Conservation (phyloP, 1,140 invertebrate species). For the Episyrphus balteatus region DNA sequence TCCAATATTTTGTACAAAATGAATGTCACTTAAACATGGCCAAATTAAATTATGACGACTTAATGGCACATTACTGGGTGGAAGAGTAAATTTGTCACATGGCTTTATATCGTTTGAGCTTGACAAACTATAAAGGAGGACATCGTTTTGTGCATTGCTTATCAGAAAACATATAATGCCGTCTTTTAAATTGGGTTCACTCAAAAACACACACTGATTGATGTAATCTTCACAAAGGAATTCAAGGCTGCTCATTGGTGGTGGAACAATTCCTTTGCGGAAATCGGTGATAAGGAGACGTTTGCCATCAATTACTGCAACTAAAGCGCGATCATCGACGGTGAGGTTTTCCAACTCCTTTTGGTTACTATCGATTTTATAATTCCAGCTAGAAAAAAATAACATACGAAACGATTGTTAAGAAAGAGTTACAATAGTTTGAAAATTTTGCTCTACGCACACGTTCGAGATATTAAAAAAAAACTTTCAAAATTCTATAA, state of each 20-base stretch:
- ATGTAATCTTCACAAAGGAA: constrained; percentile 45
- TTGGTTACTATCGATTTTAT: constrained; percentile 40
- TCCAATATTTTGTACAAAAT: no score
- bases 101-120: neutral
- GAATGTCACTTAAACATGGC: no score
- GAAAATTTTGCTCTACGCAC: no score
- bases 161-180: neutral
- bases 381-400: constrained; percentile 13
- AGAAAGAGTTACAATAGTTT: neutral
- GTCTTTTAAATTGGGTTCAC: neutral
- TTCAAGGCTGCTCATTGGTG: constrained; percentile 63
- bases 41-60: no score
- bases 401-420: neutral
- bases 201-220: constrained; percentile 38
- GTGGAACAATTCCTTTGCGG: constrained; percentile 60
- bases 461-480: no score
- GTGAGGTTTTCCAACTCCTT: constrained; percentile 27
- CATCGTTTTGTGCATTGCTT: neutral
- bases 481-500: no score
- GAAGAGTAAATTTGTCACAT: no score
- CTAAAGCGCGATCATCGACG: constrained; percentile 43
- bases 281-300: constrained; percentile 63
- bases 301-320: constrained; percentile 70
- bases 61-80: no score
- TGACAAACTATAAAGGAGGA: neutral